A percentile compares a stretch with the other conserved stretches of the same genome.
These are phyloP conservation scores for Lamproptera curius DNA, from an alignment of 2,888 invertebrate species.

Conservation along the genomic window DNA sequence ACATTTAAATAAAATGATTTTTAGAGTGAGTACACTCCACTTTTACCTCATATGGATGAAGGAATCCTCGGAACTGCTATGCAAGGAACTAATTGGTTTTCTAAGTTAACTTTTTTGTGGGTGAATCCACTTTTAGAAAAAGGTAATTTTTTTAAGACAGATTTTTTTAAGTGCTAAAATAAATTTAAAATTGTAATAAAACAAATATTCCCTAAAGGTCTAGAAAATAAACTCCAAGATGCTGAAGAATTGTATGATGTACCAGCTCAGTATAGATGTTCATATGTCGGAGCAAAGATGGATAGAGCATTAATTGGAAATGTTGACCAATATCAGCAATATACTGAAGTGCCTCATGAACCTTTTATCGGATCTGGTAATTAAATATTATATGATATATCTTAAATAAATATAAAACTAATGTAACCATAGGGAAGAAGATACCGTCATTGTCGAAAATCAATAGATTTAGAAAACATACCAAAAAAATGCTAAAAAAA, in stretches of 20 bases:
- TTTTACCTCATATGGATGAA: slow-evolving; percentile 83
- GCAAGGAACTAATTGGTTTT: slow-evolving; percentile 83
- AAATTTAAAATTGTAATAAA: too few species aligned
- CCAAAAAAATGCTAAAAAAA: too few species aligned
- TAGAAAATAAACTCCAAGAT: slow-evolving; percentile 82
- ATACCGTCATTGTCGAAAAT: too few species aligned
- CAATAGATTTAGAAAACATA: too few species aligned
- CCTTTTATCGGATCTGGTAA: slow-evolving; percentile 68
- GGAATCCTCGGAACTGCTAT: slow-evolving; percentile 88
- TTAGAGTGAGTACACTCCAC: slow-evolving; percentile 80
- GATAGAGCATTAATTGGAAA: slow-evolving; percentile 77
- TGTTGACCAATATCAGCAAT: slow-evolving; percentile 66
- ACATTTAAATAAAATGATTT: too few species aligned
- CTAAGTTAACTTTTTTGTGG: slow-evolving; percentile 92
- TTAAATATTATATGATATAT: slow-evolving; percentile 13
- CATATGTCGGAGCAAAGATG: slow-evolving; percentile 79
- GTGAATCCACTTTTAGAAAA: slow-evolving; percentile 90
- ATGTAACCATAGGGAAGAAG: too few species aligned
- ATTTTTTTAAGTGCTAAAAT: not conserved
- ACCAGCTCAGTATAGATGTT: slow-evolving; percentile 81
- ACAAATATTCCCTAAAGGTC: slow-evolving; percentile 53
- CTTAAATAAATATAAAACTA: too few species aligned
- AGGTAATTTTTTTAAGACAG: slow-evolving; percentile 54
- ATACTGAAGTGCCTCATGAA: slow-evolving; percentile 64
- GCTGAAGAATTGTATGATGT: slow-evolving; percentile 91